Evolutionary conservation across 2,113 vertebrate species (phyloP).

Genomic region (Ceratotherium simum): DNA sequence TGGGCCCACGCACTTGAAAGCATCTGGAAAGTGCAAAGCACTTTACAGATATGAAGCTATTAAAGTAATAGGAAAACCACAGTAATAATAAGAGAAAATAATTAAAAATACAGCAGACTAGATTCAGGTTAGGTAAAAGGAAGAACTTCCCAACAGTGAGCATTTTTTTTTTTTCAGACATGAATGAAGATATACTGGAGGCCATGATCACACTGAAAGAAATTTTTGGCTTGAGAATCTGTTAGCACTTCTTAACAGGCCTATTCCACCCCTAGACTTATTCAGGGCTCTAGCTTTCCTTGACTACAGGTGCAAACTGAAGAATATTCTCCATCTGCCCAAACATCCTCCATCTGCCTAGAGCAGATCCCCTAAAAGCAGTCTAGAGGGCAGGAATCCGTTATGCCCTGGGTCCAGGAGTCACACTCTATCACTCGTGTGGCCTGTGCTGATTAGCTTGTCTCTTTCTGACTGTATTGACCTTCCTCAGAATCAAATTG

Average conservation of each 20-base stretch:
- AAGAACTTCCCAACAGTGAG: slow-evolving; percentile 27
- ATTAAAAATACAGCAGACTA: neutral
- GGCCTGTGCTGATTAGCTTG: neutral
- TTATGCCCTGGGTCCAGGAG: neutral
- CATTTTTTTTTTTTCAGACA: neutral
- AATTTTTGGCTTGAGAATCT: neutral
- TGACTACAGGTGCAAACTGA: neutral
- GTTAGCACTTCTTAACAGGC: neutral
- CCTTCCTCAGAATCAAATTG: neutral
- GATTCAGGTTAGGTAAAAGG: neutral
- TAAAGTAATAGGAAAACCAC: slow-evolving; percentile 16
- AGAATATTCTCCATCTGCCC: neutral
- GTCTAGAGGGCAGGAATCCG: neutral
- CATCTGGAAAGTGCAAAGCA: neutral
- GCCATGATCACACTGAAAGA: neutral
- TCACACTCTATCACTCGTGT: neutral
- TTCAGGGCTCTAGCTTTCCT: neutral
- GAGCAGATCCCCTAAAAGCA: neutral
- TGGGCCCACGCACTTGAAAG: neutral
- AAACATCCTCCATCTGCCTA: neutral
- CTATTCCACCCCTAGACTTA: neutral
- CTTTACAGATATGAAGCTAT: neutral
- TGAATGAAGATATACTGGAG: neutral
- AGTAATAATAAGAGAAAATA: slow-evolving; percentile 30
- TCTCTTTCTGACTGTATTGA: slow-evolving; percentile 9